Conservation (phyloP, 2,888 invertebrate species). For the Cenopis cana region DNA sequence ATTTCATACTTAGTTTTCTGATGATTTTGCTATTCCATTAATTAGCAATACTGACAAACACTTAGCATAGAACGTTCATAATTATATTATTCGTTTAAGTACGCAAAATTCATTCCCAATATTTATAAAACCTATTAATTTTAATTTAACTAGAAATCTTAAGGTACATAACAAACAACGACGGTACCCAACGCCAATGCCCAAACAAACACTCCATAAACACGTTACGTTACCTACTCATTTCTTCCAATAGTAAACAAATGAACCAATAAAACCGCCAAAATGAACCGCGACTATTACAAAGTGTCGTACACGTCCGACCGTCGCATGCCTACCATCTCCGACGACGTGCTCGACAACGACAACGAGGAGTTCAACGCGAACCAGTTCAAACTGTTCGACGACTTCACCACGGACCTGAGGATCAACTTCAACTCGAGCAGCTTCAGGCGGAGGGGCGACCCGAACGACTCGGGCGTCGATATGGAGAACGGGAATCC, state of each 20-base stretch:
- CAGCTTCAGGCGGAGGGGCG: constrained; percentile 66
- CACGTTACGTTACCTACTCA: neutral
- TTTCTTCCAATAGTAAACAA: constrained; percentile 23
- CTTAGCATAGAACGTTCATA: no score
- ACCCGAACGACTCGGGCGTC: constrained; percentile 79
- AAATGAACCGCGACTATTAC: constrained; percentile 78
- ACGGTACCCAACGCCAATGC: constrained; percentile 31
- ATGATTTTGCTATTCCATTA: no score
- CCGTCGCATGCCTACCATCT: constrained; percentile 57
- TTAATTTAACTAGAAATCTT: neutral
- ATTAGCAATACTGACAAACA: no score
- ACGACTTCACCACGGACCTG: constrained; percentile 78
- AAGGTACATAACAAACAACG: constrained; percentile 42
- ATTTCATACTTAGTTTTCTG: no score
- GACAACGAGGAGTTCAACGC: constrained; percentile 82
- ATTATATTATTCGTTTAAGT: neutral
- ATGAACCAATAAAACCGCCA: constrained; percentile 48
- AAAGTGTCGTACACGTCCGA: constrained; percentile 71
- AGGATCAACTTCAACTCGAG: constrained; percentile 73
- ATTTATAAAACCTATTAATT: neutral
- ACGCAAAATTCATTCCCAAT: no score
- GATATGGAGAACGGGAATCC: constrained; percentile 81
- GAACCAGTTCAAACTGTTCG: constrained; percentile 80
- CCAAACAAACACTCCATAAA: neutral
- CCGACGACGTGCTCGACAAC: constrained; percentile 73